A percentile compares a stretch with the other conserved stretches of the same genome.
phyloP scores from a whole-genome alignment of 2,888 invertebrate species.

The Rhingia campestris region DNA sequence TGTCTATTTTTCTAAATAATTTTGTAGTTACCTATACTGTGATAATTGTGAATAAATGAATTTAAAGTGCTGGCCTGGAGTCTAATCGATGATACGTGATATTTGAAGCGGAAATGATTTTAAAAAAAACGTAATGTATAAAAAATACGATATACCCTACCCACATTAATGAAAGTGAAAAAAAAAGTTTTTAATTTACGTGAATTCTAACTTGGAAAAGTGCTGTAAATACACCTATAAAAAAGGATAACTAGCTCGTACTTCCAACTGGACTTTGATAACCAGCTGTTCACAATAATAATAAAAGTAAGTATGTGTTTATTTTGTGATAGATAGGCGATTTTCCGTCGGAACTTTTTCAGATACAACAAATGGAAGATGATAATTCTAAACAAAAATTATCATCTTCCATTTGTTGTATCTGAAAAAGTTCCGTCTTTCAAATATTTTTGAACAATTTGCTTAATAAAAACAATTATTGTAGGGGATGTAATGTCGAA shows the following conservation, averaged over 20 bases:
- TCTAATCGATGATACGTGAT: conserved; percentile 54
- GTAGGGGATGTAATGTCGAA: too few species aligned
- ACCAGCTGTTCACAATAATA: conserved; percentile 19
- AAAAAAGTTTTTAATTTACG: conserved; percentile 14
- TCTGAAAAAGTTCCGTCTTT: too few species aligned
- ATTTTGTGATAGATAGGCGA: neutral
- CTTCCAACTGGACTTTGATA: conserved; percentile 22
- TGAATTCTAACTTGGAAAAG: conserved; percentile 13
- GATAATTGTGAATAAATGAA: conserved; percentile 58
- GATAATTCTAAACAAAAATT: neutral
- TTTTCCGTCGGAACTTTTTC: conserved; percentile 23
- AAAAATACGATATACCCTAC: conserved; percentile 49
- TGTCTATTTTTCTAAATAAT: neutral
- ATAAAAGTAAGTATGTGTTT: conserved; percentile 38
- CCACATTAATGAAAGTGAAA: conserved; percentile 47
- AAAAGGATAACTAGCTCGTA: conserved; percentile 47
- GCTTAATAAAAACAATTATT: too few species aligned
- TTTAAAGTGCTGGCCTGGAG: conserved; percentile 26
- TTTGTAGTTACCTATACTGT: conserved; percentile 44
- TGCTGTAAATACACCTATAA: conserved; percentile 16
- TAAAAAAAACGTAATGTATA: conserved; percentile 20
- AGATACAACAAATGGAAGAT: neutral
- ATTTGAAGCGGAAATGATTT: conserved; percentile 45
- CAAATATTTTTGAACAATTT: neutral
- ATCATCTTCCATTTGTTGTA: neutral